Evolutionary conservation across 92 coral and sea anemone species (phyloP).

Genomic region (Micromussa lordhowensis): DNA sequence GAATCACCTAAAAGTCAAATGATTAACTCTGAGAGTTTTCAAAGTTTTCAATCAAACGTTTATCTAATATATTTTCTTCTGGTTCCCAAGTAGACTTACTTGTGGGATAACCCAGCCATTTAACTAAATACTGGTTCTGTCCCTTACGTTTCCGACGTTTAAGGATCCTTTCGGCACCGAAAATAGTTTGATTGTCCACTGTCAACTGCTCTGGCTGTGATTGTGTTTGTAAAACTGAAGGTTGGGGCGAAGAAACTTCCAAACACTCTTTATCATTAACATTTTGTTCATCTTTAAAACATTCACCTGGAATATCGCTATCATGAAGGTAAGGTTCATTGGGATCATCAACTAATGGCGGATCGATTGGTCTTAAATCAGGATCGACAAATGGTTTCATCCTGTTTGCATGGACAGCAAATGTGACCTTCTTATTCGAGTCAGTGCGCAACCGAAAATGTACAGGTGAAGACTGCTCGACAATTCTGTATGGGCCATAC

Average conservation of each 20-base stretch:
- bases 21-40: background rate
- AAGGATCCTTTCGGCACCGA: conserved; percentile 14
- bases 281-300: background rate
- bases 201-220: background rate
- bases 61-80: background rate
- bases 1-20: background rate
- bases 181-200: background rate
- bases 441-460: conserved; percentile 15
- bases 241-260: no score
- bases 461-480: conserved; percentile 28
- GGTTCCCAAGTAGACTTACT: conserved; percentile 17
- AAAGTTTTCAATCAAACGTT: background rate
- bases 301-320: conserved; percentile 16
- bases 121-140: background rate
- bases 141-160: background rate
- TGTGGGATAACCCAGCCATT: background rate
- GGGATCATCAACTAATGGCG: conserved; percentile 18
- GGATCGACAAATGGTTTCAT: no score
- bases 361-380: conserved; percentile 23
- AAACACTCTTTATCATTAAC: no score
- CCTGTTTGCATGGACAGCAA: conserved; percentile 23
- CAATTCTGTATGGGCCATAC: conserved; percentile 35
- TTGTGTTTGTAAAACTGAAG: no score
- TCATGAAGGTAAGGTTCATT: conserved; percentile 5
- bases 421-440: conserved; percentile 1